Percentiles rank a stretch among this genome's conserved stretches.
Evolutionary conservation across 2,113 vertebrate genomes (phyloP).

Genomic region (Ursus arctos): DNA sequence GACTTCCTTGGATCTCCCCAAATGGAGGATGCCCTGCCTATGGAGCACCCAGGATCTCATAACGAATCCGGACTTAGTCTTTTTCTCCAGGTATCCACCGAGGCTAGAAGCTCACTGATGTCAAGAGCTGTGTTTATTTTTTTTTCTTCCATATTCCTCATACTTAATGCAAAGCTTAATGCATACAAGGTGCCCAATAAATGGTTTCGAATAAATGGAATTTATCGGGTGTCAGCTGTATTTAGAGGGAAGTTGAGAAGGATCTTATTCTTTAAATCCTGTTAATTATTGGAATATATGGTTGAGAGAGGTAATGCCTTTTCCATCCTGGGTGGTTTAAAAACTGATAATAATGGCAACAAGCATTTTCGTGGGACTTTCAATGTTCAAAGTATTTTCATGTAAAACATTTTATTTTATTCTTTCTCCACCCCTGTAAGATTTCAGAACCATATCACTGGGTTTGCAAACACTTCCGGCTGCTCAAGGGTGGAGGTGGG

Average conservation of each 20-base stretch:
- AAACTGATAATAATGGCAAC: not conserved
- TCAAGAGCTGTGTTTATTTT: not conserved
- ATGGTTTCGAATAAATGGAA: not conserved
- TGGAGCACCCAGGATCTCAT: not conserved
- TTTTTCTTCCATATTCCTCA: not conserved
- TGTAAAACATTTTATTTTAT: conserved; percentile 42
- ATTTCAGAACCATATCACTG: not conserved
- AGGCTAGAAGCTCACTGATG: not conserved
- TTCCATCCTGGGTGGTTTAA: not conserved
- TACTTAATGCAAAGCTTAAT: not conserved
- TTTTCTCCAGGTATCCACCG: not conserved
- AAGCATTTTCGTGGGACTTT: not conserved
- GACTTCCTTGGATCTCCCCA: not conserved
- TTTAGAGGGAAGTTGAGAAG: not conserved
- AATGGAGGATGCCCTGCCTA: not conserved
- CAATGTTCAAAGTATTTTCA: conserved; percentile 1
- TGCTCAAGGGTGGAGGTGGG: not conserved
- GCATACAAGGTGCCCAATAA: not conserved
- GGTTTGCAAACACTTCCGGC: not conserved
- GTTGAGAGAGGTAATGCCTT: not conserved
- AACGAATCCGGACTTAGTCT: not conserved
- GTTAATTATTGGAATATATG: not conserved
- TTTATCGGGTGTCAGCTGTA: not conserved
- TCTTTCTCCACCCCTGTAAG: not conserved
- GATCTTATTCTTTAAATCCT: not conserved